Percentiles rank a stretch among this genome's conserved stretches.
Evolutionary conservation across 2,888 invertebrate species (phyloP).

Genomic region (Lithophane leautieri): DNA sequence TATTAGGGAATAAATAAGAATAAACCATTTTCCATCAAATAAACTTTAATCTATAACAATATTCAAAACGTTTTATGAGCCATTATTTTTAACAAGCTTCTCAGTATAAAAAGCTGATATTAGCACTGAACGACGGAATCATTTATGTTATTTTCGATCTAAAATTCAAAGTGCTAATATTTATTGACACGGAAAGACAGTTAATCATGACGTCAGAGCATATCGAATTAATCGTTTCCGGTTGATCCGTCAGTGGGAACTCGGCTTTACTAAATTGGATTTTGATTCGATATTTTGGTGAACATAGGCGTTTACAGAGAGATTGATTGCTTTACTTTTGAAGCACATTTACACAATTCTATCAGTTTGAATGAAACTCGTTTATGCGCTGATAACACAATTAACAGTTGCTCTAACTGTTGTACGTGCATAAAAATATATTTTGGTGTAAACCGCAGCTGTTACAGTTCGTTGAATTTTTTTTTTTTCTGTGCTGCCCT

Average conservation of each 20-base stretch:
- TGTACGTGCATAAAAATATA: slow-evolving; percentile 12
- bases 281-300: slow-evolving; percentile 60
- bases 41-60: background rate
- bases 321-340: slow-evolving; percentile 61
- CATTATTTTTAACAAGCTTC: background rate
- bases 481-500: background rate
- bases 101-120: background rate
- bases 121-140: background rate
- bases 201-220: slow-evolving; percentile 54
- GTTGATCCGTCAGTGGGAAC: slow-evolving; percentile 54
- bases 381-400: slow-evolving; percentile 51
- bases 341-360: slow-evolving; percentile 40
- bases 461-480: background rate
- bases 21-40: background rate
- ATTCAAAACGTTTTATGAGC: background rate
- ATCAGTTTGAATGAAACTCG: slow-evolving; percentile 38
- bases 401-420: slow-evolving; percentile 39
- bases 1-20: background rate
- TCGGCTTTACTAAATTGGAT: slow-evolving; percentile 59
- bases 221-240: slow-evolving; percentile 63
- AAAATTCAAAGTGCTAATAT: slow-evolving; percentile 41
- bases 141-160: slow-evolving; percentile 13
- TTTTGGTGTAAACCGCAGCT: slow-evolving; percentile 11
- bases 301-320: slow-evolving; percentile 56
- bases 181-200: slow-evolving; percentile 49